Evolutionary conservation across 1,140 invertebrate species (phyloP).

Genomic region (Callitettix versicolor): DNA sequence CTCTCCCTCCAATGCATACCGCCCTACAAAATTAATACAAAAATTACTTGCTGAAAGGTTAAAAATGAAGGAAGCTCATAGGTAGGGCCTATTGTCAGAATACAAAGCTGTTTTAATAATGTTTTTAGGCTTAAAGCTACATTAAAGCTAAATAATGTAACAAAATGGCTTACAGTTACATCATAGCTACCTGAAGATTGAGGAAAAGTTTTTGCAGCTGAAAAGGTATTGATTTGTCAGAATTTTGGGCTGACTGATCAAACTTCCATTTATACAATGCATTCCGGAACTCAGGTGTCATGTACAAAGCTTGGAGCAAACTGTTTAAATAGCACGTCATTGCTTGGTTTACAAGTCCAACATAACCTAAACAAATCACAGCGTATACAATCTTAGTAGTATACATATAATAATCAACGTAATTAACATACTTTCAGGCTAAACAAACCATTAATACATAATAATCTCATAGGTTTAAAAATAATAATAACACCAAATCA

Average conservation of each 20-base stretch:
- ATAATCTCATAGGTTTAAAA: not conserved
- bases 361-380: constrained; percentile 44
- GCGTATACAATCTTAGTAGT: not conserved
- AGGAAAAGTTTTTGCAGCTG: constrained; percentile 83
- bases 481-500: not conserved
- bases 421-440: not conserved
- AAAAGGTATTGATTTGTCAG: constrained; percentile 65
- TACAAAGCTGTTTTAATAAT: constrained; percentile 1
- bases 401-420: not conserved
- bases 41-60: too few species aligned
- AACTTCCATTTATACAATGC: constrained; percentile 81
- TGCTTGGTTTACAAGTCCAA: constrained; percentile 84
- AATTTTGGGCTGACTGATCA: constrained; percentile 45
- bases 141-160: not conserved
- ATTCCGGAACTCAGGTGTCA: constrained; percentile 93
- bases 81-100: too few species aligned
- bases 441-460: not conserved
- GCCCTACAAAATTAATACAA: too few species aligned
- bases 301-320: constrained; percentile 77
- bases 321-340: constrained; percentile 93
- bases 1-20: too few species aligned
- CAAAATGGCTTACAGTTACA: not conserved
- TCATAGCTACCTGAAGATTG: constrained; percentile 58
- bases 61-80: too few species aligned
- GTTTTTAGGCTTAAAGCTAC: not conserved